phyloP scores from a whole-genome alignment of 2,888 invertebrate genomes.

The Nebria salina region DNA sequence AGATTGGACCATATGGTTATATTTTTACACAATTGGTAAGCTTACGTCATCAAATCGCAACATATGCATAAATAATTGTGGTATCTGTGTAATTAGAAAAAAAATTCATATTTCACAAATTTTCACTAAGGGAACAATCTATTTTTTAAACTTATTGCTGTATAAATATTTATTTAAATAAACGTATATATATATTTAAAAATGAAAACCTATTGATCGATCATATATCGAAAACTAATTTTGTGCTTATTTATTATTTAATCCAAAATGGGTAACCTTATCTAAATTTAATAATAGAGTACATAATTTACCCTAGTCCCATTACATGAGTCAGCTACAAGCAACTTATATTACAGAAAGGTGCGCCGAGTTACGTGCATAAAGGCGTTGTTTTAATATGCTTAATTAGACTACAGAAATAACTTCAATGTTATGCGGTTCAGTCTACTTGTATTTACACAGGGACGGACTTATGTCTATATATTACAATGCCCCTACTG shows the following conservation, averaged over 20 bases:
- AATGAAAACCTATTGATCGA: neutral
- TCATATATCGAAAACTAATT: neutral
- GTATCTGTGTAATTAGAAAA: neutral
- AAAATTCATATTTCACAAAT: neutral
- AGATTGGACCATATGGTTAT: neutral
- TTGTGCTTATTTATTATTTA: neutral
- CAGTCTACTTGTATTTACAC: neutral
- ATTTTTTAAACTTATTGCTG: neutral
- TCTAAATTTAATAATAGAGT: neutral
- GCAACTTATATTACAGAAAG: neutral
- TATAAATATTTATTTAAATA: neutral
- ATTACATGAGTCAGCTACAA: neutral
- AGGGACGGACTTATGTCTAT: neutral
- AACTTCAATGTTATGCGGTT: neutral
- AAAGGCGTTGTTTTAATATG: neutral
- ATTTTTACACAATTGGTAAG: neutral
- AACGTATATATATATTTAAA: neutral
- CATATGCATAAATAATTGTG: no score
- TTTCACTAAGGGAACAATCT: neutral
- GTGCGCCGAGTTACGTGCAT: neutral
- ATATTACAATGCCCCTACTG: neutral
- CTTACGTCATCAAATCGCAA: no score
- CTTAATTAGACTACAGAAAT: neutral
- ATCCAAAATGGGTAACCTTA: neutral
- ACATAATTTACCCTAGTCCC: neutral